phyloP scores from a whole-genome alignment of 2,113 vertebrate species.

The Bothrops jararaca region DNA sequence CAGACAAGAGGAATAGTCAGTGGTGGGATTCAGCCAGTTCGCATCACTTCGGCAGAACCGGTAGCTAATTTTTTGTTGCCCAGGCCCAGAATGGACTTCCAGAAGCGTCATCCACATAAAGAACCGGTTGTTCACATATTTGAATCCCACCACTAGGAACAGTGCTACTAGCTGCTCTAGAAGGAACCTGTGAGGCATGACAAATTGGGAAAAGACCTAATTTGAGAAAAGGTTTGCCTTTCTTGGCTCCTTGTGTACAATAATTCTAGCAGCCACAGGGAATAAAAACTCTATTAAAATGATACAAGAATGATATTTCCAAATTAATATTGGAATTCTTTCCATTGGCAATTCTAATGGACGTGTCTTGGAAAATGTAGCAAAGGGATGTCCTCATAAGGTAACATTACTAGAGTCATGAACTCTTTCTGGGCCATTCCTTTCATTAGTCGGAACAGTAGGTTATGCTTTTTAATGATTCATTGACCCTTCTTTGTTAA shows the following conservation, averaged over 20 bases:
- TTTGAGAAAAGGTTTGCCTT: not conserved
- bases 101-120: no score
- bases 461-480: not conserved
- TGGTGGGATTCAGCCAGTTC: no score
- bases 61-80: no score
- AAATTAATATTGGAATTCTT: not conserved
- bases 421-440: not conserved
- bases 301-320: not conserved
- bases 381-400: not conserved
- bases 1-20: no score
- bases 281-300: not conserved
- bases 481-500: not conserved
- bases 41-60: no score
- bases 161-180: not conserved
- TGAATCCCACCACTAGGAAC: no score
- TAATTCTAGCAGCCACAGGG: not conserved
- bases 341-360: not conserved
- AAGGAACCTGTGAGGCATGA: not conserved
- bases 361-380: not conserved
- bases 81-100: no score
- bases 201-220: not conserved
- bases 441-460: not conserved
- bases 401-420: not conserved
- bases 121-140: no score
- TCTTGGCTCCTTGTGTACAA: not conserved